Percentiles rank a stretch among this genome's conserved stretches.
phyloP scores from a whole-genome alignment of 2,113 vertebrate genomes.

The Meriones unguiculatus region DNA sequence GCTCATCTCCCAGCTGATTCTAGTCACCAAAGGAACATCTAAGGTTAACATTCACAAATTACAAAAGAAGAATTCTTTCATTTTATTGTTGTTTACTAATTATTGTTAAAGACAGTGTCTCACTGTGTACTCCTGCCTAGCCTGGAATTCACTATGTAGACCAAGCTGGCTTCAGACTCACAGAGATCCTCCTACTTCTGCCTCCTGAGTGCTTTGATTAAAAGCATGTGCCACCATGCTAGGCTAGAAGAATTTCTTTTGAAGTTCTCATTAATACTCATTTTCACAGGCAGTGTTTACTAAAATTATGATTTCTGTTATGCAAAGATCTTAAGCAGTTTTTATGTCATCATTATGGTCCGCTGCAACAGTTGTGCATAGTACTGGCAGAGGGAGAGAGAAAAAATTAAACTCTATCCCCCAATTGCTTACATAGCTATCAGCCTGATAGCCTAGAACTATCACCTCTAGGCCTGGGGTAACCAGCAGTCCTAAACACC shows the following conservation, averaged over 20 bases:
- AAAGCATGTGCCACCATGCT: background rate
- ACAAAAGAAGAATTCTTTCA: background rate
- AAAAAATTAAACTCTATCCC: background rate
- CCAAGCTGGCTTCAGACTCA: background rate
- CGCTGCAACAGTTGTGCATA: background rate
- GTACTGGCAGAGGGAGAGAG: rapidly evolving
- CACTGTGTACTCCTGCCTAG: background rate
- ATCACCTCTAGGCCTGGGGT: background rate
- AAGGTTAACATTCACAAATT: background rate
- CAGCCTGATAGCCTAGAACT: background rate
- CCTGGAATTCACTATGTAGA: background rate
- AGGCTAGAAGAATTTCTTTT: constrained; percentile 39
- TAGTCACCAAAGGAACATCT: no score
- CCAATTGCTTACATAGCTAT: background rate
- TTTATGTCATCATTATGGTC: background rate
- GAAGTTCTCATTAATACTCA: constrained; percentile 5
- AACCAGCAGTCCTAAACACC: background rate
- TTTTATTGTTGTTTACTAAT: background rate
- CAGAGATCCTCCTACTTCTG: background rate
- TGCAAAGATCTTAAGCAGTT: background rate
- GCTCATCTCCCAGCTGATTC: background rate
- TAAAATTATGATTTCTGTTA: background rate
- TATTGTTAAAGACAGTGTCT: background rate
- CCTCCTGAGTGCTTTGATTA: background rate
- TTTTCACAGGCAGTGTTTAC: constrained; percentile 1